These are phyloP conservation scores for Sicus ferrugineus DNA, from an alignment of 2,888 invertebrate genomes.

Conservation along the genomic window DNA sequence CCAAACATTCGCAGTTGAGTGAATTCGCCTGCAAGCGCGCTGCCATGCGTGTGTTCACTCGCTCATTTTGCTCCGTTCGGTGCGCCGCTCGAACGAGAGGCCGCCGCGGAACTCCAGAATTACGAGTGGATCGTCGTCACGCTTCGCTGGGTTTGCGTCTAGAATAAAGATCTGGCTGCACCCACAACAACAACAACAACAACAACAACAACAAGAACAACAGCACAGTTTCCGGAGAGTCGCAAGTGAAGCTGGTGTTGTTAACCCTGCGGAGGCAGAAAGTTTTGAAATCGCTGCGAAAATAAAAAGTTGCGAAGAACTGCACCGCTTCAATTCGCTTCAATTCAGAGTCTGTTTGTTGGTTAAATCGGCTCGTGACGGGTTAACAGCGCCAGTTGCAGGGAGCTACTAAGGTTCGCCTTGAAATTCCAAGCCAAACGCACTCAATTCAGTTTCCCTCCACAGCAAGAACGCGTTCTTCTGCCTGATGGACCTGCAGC, in stretches of 20 bases:
- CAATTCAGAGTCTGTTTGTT: too few relatives aligned
- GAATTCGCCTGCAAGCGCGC: not conserved
- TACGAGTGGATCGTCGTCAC: constrained; percentile 2
- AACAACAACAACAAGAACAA: not conserved
- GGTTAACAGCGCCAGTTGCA: too few relatives aligned
- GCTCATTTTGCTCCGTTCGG: not conserved
- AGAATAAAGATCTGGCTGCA: constrained; percentile 7
- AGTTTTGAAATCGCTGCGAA: too few relatives aligned
- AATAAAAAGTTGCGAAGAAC: too few relatives aligned
- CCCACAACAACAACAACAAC: constrained; percentile 12
- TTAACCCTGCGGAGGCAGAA: not conserved
- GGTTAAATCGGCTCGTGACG: not conserved
- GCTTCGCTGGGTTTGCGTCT: constrained; percentile 16
- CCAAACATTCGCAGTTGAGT: not conserved
- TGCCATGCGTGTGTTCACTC: not conserved
- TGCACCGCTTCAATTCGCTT: too few relatives aligned
- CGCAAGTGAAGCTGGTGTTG: not conserved
- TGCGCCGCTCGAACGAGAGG: too few relatives aligned
- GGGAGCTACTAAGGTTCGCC: too few relatives aligned
- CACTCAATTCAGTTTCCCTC: not conserved
- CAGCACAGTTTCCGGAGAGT: not conserved
- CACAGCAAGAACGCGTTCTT: not conserved
- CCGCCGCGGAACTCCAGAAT: too few relatives aligned
- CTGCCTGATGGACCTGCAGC: not conserved
- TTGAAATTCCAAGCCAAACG: too few relatives aligned